Evolutionary conservation across 2,113 vertebrate species (phyloP), one percentile per base, ranked within the genome.

Genomic region (Solea solea): DNA sequence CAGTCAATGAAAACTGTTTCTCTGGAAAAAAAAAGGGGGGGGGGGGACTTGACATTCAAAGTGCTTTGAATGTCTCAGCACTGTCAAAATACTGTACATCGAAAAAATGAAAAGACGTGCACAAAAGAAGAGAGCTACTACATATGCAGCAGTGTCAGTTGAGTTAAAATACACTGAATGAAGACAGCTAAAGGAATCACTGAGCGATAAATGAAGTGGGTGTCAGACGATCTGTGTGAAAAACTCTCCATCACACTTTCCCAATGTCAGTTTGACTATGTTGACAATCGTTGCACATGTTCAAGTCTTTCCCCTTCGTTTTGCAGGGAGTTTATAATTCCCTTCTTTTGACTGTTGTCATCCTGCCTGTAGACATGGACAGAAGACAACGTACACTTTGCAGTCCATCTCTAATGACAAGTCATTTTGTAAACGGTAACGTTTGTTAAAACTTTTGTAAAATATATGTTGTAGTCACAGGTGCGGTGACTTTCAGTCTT

Each of bases 1-100:
- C 16, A 64, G 45, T 73, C 64, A 56, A 27, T 62, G 40, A 44
- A 48, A 39, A 21, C 21, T 21, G 21, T 21, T 21, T 21, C 21
- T 21, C 21, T 10, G 3, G 8, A 7, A 9, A 27, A 1, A 49
- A 14, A 57, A 25, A 51, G n/a, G 39, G 50, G 3, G 39, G 50
- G 3, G 5, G 15, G 14, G 53, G 50, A n/a, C 5, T 5, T 9
- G 7, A 64, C 52, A 58, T 70, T 57, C 53, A 57, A 40, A 40
- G 58, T 15, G 5, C 25, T 52, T 27, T 1, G 40, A 58, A 61
- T 13, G 9, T 62, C 12, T 27, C 14, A 8, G 2, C 1, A 21
- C 34, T 58, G 53, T 49, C 25, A 54, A 56, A 39, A 21, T 3
- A 39, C 0, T 2, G 9, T 59, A 34, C 28, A 21, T 21, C 21